Evolutionary conservation across 2,888 invertebrate species (phyloP).

Genomic region (Lycaena phlaeas): DNA sequence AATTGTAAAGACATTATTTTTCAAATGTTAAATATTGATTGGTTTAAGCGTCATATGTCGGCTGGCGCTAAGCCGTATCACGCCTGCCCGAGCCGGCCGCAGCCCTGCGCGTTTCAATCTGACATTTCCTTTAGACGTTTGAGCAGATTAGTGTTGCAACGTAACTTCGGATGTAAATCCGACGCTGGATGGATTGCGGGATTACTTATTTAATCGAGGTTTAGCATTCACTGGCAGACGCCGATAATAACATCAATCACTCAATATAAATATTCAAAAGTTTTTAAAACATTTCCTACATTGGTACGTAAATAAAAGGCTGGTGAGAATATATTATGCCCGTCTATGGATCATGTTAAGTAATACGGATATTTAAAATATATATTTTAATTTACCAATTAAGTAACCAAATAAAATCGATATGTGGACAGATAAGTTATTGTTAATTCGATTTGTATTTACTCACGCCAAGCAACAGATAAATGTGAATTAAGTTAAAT

Average conservation of each 20-base stretch:
- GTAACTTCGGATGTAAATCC: conserved; percentile 65
- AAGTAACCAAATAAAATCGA: no score
- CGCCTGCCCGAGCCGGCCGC: conserved; percentile 40
- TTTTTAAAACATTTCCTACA: conserved; percentile 7
- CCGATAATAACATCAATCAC: conserved; percentile 28
- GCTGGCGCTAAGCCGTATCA: conserved; percentile 54
- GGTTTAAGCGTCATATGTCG: no score
- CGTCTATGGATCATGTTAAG: no score
- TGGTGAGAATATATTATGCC: not conserved
- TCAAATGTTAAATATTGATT: no score
- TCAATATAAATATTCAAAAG: conserved; percentile 1
- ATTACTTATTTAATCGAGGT: conserved; percentile 61
- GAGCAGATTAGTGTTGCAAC: conserved; percentile 69
- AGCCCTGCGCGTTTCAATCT: conserved; percentile 67
- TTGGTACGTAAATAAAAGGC: not conserved
- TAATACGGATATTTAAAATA: no score
- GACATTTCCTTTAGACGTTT: conserved; percentile 73
- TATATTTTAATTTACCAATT: no score
- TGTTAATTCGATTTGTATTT: no score
- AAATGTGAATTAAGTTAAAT: no score
- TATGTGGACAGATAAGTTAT: no score
- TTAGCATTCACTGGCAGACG: conserved; percentile 44
- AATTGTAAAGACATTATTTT: not conserved
- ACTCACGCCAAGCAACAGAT: no score
- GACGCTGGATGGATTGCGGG: conserved; percentile 64